phyloP scores from a whole-genome alignment of 2,113 vertebrate genomes.

The Myocastor coypus region DNA sequence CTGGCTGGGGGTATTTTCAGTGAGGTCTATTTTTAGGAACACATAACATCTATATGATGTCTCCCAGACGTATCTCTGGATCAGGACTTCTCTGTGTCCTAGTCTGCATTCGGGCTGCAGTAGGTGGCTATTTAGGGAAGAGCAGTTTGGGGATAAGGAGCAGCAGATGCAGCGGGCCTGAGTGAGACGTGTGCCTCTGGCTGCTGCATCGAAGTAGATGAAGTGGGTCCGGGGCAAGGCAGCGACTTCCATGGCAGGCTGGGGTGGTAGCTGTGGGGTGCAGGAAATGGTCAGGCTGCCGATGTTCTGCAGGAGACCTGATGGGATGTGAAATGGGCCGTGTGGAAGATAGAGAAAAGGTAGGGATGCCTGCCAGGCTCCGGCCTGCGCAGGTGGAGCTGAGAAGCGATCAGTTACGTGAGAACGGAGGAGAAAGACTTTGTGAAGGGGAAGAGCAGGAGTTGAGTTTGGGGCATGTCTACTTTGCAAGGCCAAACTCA shows the following conservation, averaged over 20 bases:
- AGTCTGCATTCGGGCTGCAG: background rate
- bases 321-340: background rate
- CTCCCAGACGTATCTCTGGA: background rate
- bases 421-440: background rate
- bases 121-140: background rate
- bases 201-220: fast-evolving
- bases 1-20: background rate
- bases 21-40: background rate
- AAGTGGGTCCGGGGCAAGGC: too few species aligned
- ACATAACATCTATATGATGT: background rate
- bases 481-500: background rate
- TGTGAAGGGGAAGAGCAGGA: background rate
- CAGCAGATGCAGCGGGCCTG: background rate
- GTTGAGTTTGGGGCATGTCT: background rate
- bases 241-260: background rate
- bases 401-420: background rate
- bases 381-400: background rate
- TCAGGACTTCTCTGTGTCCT: background rate
- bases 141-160: background rate
- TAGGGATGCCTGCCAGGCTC: background rate
- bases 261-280: background rate
- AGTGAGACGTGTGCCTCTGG: background rate
- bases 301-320: background rate
- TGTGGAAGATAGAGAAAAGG: background rate
- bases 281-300: background rate